phyloP scores from a whole-genome alignment of 2,797 vertebrate genomes.

The Chromis chromis region DNA sequence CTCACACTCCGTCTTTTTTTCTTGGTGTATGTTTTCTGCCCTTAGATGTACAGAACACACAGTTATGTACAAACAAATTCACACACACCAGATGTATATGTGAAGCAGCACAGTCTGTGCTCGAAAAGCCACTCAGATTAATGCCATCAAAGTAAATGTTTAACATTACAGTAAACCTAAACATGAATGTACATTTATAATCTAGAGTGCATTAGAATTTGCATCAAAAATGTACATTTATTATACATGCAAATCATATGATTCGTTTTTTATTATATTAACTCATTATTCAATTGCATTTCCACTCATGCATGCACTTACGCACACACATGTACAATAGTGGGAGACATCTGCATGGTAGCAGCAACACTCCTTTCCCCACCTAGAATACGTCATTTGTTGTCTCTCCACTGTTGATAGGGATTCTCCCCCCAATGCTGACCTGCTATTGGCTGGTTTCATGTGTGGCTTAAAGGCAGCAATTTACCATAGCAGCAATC shows the following conservation, averaged over 20 bases:
- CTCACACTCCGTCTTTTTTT: slow-evolving; percentile 28
- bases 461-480: slow-evolving; percentile 60
- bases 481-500: slow-evolving; percentile 63
- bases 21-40: slow-evolving; percentile 8
- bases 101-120: background rate
- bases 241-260: slow-evolving; percentile 6
- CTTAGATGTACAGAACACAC: slow-evolving; percentile 4
- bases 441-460: slow-evolving; percentile 65
- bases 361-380: slow-evolving; percentile 10
- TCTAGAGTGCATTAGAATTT: slow-evolving; percentile 5
- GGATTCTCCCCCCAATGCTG: slow-evolving; percentile 63
- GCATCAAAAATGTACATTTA: background rate
- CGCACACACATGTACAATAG: slow-evolving; percentile 7
- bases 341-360: slow-evolving; percentile 10
- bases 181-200: slow-evolving; percentile 7
- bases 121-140: slow-evolving; percentile 9
- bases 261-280: background rate
- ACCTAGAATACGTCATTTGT: slow-evolving; percentile 56
- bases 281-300: background rate
- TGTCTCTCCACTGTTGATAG: slow-evolving; percentile 65
- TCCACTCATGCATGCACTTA: slow-evolving; percentile 14
- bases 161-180: background rate
- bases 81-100: slow-evolving; percentile 9
- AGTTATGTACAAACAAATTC: background rate
- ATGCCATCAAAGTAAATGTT: background rate